phyloP scores from a whole-genome alignment of 2,797 vertebrate genomes.

The Morelia viridis region DNA sequence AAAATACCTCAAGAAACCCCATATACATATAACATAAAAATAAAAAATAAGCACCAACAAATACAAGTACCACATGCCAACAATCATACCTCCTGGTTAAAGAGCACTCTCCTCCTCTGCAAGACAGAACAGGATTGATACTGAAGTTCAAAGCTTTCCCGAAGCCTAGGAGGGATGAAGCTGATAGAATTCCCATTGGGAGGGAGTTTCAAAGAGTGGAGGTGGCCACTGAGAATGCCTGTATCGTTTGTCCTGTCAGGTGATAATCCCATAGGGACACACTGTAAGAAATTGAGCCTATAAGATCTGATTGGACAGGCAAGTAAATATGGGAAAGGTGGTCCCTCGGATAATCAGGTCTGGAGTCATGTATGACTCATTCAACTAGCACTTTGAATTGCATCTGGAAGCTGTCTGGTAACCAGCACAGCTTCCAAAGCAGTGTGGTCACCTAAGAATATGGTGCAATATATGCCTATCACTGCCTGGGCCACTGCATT shows the following conservation, averaged over 20 bases:
- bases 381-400: background rate
- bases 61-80: background rate
- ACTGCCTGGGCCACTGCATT: background rate
- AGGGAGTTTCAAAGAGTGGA: background rate
- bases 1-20: background rate
- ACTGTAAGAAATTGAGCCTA: background rate
- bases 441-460: background rate
- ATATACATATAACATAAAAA: background rate
- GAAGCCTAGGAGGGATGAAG: background rate
- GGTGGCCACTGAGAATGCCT: background rate
- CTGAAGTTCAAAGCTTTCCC: background rate
- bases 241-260: background rate
- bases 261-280: background rate
- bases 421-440: background rate
- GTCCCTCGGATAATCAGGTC: background rate
- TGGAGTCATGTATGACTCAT: background rate
- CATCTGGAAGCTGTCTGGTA: background rate
- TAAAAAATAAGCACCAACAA: background rate
- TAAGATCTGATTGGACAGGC: background rate
- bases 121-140: background rate
- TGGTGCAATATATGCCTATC: background rate
- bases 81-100: background rate
- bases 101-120: background rate
- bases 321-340: background rate
- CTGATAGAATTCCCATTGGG: background rate